Evolutionary conservation across 1,140 invertebrate genomes (phyloP).

Genomic region (Nasonia vitripennis): DNA sequence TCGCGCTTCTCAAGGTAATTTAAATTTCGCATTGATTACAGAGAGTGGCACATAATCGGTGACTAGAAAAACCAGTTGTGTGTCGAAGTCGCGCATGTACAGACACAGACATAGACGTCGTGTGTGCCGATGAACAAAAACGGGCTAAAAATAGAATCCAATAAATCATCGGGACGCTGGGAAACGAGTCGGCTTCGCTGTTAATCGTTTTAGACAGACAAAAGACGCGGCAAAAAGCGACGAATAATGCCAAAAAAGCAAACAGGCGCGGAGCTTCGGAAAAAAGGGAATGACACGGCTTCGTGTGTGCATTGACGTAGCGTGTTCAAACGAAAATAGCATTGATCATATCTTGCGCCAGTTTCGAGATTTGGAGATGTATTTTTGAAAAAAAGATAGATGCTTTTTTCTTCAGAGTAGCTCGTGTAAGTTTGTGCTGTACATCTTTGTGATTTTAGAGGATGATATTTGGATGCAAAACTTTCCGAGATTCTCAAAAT

Average conservation of each 20-base stretch:
- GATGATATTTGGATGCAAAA: not conserved
- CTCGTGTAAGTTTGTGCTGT: not conserved
- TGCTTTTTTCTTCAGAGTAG: no score
- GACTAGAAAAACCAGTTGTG: slow-evolving; percentile 32
- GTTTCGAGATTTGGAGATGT: not conserved
- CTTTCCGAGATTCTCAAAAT: no score
- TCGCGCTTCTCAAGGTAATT: not conserved
- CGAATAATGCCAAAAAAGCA: not conserved
- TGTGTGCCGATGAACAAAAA: not conserved
- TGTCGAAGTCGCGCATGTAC: not conserved
- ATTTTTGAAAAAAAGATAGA: not conserved
- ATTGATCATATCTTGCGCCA: not conserved
- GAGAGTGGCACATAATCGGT: not conserved
- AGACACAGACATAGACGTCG: not conserved
- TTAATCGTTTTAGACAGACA: slow-evolving; percentile 30
- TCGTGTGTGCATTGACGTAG: not conserved
- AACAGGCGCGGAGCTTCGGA: not conserved
- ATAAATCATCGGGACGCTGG: not conserved
- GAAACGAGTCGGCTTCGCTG: not conserved
- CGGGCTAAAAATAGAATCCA: slow-evolving; percentile 19
- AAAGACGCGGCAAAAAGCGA: not conserved
- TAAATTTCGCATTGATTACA: slow-evolving; percentile 30
- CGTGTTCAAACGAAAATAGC: not conserved
- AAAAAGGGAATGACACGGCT: not conserved
- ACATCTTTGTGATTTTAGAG: not conserved